Conservation (phyloP, 2,797 vertebrate genomes). For the Cossypha heuglini region DNA sequence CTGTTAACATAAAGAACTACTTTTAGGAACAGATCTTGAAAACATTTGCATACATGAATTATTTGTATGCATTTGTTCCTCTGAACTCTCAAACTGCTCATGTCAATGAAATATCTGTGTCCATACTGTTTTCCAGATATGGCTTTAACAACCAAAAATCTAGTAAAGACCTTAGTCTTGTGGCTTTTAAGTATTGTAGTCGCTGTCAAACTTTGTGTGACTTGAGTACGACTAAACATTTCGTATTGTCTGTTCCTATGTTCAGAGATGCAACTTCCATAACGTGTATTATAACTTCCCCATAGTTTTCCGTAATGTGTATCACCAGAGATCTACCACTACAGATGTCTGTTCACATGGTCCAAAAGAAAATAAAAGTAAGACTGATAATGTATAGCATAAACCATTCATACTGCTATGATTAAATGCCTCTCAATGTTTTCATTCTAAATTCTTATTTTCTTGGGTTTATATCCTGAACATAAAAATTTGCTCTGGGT, state of each 20-base stretch:
- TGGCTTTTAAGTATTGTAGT: background rate
- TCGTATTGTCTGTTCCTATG: background rate
- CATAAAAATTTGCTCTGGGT: background rate
- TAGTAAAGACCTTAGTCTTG: background rate
- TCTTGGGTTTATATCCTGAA: conserved; percentile 20
- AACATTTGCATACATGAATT: background rate
- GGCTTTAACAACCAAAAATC: background rate
- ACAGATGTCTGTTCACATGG: background rate
- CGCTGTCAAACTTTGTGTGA: background rate
- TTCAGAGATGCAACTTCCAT: background rate
- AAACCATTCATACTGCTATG: background rate
- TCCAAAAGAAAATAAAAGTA: conserved; percentile 45
- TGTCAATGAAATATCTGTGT: background rate
- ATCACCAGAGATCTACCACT: background rate
- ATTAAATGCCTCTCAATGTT: conserved; percentile 17
- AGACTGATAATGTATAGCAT: background rate
- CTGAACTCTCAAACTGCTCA: background rate
- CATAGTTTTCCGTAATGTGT: background rate
- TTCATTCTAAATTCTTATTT: conserved; percentile 40
- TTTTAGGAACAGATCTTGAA: background rate
- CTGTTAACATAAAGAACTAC: background rate
- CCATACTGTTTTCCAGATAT: background rate
- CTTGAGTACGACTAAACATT: background rate
- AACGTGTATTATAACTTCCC: background rate
- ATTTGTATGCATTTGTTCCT: background rate